These are phyloP conservation scores for Puffinus mauretanicus DNA, from an alignment of 2,113 vertebrate genomes.

Conservation along the genomic window DNA sequence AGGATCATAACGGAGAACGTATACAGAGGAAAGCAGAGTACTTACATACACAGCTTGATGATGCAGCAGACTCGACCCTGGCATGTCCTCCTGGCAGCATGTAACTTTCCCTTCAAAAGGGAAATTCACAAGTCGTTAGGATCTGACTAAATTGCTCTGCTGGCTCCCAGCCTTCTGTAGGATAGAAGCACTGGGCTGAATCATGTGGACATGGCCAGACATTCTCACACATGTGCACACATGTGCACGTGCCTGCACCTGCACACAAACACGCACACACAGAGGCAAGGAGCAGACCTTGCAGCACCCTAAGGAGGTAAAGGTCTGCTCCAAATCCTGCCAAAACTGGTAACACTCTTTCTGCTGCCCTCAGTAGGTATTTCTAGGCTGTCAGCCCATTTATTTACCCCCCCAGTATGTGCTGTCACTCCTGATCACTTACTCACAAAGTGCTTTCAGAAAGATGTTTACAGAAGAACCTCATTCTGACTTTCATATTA, in stretches of 20 bases:
- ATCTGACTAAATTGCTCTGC: background rate
- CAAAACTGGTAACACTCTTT: background rate
- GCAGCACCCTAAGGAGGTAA: background rate
- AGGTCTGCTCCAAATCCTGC: background rate
- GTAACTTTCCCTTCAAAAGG: background rate
- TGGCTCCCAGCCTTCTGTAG: background rate
- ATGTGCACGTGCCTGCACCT: fast-evolving
- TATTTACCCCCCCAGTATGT: background rate
- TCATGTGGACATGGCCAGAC: fast-evolving
- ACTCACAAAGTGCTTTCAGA: conserved; percentile 2
- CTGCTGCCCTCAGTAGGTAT: background rate
- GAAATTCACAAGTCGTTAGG: background rate
- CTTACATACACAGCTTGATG: background rate
- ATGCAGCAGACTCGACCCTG: background rate
- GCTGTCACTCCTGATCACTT: conserved; percentile 14
- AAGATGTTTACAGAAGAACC: conserved; percentile 52
- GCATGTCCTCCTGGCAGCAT: background rate
- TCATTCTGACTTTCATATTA: conserved; percentile 53
- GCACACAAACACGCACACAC: fast-evolving
- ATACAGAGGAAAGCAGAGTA: background rate
- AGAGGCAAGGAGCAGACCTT: background rate
- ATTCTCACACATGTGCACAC: fast-evolving
- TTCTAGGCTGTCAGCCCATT: background rate
- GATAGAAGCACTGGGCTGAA: background rate
- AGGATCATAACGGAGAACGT: background rate